Percentiles rank a stretch among this genome's conserved stretches.
Conservation (phyloP, 2,888 invertebrate genomes). For the Cordilura impudica region DNA sequence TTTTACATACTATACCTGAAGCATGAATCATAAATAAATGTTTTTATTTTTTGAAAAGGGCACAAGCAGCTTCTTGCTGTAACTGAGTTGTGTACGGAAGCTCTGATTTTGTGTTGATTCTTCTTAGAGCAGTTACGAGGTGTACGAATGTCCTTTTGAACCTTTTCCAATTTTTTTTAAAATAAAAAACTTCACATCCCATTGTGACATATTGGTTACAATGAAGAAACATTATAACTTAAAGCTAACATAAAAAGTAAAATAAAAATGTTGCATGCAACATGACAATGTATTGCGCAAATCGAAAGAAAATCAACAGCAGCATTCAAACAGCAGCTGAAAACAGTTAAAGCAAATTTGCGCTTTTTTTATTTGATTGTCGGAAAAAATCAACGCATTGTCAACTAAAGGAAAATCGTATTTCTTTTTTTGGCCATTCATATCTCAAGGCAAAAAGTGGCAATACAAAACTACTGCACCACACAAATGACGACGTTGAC, state of each 20-base stretch:
- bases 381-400: conserved; percentile 54
- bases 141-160: too few species aligned
- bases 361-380: conserved; percentile 49
- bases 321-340: conserved; percentile 17
- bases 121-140: too few species aligned
- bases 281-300: conserved; percentile 35
- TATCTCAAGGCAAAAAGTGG: conserved; percentile 45
- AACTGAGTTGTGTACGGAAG: too few species aligned
- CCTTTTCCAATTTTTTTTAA: too few species aligned
- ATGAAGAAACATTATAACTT: not conserved
- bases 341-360: conserved; percentile 44
- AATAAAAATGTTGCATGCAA: conserved; percentile 56
- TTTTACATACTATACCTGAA: too few species aligned
- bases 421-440: not conserved
- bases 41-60: too few species aligned
- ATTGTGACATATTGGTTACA: conserved; percentile 22
- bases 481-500: conserved; percentile 30
- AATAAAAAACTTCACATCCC: too few species aligned
- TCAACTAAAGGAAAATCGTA: conserved; percentile 45
- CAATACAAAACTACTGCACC: conserved; percentile 13
- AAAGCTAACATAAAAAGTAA: not conserved
- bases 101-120: too few species aligned
- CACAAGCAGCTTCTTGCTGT: too few species aligned
- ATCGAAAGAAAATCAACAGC: conserved; percentile 19
- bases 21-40: too few species aligned